Evolutionary conservation across 2,113 vertebrate species (phyloP).

Genomic region (Apteryx mantelli): DNA sequence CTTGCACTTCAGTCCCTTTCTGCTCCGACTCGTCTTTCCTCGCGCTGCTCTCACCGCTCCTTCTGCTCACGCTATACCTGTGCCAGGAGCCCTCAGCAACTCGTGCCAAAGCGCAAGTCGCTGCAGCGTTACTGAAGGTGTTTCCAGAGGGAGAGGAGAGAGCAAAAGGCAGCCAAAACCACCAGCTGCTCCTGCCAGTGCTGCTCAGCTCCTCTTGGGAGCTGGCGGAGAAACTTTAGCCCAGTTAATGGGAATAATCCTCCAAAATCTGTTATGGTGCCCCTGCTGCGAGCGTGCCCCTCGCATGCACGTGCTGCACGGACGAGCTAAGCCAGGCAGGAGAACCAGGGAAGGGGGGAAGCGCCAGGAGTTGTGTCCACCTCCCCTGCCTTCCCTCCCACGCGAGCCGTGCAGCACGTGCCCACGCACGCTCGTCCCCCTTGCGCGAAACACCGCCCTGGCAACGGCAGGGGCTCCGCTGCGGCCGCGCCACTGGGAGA

Average conservation of each 20-base stretch:
- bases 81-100: not conserved
- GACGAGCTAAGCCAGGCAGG: not conserved
- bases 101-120: fast-evolving
- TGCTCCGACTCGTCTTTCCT: too few species aligned
- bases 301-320: fast-evolving
- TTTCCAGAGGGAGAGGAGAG: not conserved
- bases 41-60: not conserved
- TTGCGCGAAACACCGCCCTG: not conserved
- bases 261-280: not conserved
- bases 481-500: not conserved
- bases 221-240: not conserved
- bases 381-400: not conserved
- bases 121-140: not conserved
- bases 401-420: too few species aligned
- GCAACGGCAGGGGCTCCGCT: not conserved
- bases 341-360: not conserved
- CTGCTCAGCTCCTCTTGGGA: not conserved
- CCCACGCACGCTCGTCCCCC: not conserved
- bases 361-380: not conserved
- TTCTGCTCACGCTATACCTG: not conserved
- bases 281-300: not conserved
- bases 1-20: too few species aligned
- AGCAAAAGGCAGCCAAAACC: not conserved
- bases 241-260: not conserved
- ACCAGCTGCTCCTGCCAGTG: not conserved